Evolutionary conservation across 2,888 invertebrate genomes (phyloP), one percentile per base, ranked within the genome.

Genomic region (Prosopocoilus inquinatus): DNA sequence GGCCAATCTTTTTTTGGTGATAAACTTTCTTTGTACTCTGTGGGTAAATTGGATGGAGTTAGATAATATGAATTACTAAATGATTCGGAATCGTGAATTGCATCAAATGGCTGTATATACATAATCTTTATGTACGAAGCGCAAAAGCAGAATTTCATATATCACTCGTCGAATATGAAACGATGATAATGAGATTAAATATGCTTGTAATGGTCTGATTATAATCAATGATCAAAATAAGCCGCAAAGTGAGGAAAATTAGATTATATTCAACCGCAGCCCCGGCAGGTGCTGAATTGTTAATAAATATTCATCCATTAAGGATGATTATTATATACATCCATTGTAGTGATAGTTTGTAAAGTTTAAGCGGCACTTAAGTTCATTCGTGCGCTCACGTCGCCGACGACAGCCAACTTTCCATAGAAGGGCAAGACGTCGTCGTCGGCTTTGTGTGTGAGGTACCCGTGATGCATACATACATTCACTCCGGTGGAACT

Each of bases 301-400:
- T 50, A 15, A 39, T 41, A 41, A 20, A 41, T 32, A 41, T 47
- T 13, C 41, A 41, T 41, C 16, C 41, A 41, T 47, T 34, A 16
- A 35, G 47, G 47, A 47, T 67, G 68, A 70, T 68, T 69, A 67
- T 69, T 67, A 67, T 70, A 69, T 67, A 68, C 67, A 67, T 66
- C 67, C 61, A 69, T 69, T 68, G 67, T 68, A 64, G 61, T 63
- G 65, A 65, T 62, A 69, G 67, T 69, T 70, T 65, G 65, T 62
- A 55, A 66, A 69, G 67, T 69, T 68, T 60, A 63, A 64, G 63
- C 60, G 62, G 62, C 59, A 54, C 62, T 61, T 59, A 61, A 59
- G 50, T 61, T 61, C 50, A 55, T 50, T 59, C 61, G 61, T 61
- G 59, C 54, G 55, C 58, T 47, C 51, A 53, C 55, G 54, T 57